Evolutionary conservation across 2,888 invertebrate species (phyloP).

Genomic region (Acrocyrtus sp.): DNA sequence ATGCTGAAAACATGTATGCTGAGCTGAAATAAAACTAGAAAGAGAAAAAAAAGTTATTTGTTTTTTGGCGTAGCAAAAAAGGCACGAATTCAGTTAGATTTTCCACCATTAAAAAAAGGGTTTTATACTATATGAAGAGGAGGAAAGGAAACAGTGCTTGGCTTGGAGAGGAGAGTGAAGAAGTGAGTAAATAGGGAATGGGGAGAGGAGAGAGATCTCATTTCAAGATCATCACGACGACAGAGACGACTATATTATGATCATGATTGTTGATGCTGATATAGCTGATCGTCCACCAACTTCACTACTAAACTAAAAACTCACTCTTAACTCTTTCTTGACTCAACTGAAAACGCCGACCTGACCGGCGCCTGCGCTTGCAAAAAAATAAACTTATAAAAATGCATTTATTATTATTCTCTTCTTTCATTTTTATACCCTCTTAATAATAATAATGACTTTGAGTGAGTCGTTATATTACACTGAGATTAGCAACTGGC

Average conservation of each 20-base stretch:
- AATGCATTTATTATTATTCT: conserved; percentile 47
- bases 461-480: no score
- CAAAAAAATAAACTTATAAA: conserved; percentile 44
- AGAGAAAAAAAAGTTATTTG: conserved; percentile 7
- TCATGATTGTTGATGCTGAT: no score
- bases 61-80: no score
- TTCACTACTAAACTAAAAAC: conserved; percentile 32
- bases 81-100: no score
- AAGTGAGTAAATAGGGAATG: background rate
- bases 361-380: conserved; percentile 50
- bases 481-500: no score
- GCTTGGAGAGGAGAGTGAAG: conserved; percentile 4
- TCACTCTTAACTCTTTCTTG: conserved; percentile 40
- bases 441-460: conserved; percentile 1
- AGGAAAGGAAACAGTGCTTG: background rate
- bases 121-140: background rate
- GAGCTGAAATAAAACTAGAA: no score
- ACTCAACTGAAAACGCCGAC: no score
- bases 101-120: no score
- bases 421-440: conserved; percentile 27
- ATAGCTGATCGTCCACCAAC: no score
- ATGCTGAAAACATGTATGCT: no score
- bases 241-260: no score
- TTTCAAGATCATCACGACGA: conserved; percentile 29
- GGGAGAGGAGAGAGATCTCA: conserved; percentile 22